Base-by-base conservation (phyloP, 1,140 invertebrate genomes). In the Orius laevigatus region DNA sequence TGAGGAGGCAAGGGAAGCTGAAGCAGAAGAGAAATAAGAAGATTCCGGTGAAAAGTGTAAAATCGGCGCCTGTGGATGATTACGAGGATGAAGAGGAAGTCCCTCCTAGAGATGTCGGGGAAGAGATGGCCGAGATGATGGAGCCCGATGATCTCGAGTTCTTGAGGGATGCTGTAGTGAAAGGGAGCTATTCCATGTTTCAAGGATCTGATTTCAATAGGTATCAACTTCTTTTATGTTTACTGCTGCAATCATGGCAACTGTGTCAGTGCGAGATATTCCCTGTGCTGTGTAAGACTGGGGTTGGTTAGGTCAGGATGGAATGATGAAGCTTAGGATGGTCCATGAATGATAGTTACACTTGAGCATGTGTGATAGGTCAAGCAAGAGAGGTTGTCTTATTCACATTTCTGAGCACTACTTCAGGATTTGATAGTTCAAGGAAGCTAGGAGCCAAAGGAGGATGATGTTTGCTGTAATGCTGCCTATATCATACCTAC, bases 61-160 rank as follows among this genome's bases (percentile, higher is more conserved):
- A 51, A 50, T 47, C 35, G 5, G 16, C 35, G 34, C 36, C 65
- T 56, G 50, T 44, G 14, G 48, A 55, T 18, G 62, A 62, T 32
- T 63, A 69, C 16, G 61, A 65, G 50, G 61, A 66, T 3, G 46
- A 51, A 19, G 51, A 56, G 20, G 59, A 65, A 51, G 56, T 59
- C 40, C 61, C 69, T 50, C 61, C 62, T 46, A 67, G 62, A 57
- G 70, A 72, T 55, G 67, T 73, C 65, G 74, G 68, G 16, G 65
- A 72, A 35, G 74, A 77, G 59, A 70, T 79, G 65, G 59, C 79
- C 52, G 66, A 73, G 20, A 75, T 75, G 72, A 62, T 75, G 36
- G 72, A 74, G 46, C 63, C 75, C 20, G 76, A 79, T 10, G 76
- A 79, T 59, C 59, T 79, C 46, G 60, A 70, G 46, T 79, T 77